These are phyloP conservation scores for Ornithoptera priamus DNA, from an alignment of 2,888 invertebrate species.

Conservation along the genomic window DNA sequence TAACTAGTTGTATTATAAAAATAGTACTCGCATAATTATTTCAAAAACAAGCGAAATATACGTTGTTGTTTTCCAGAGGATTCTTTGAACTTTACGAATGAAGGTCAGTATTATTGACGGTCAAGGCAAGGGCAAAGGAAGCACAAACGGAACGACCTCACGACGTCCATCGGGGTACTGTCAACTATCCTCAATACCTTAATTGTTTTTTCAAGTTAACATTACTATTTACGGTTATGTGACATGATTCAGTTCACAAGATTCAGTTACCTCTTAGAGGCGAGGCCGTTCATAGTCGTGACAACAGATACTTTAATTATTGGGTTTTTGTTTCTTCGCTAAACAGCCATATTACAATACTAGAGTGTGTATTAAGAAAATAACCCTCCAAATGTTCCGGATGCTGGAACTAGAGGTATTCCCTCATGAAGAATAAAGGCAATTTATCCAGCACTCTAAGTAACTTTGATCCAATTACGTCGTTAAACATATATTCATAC, in stretches of 20 bases:
- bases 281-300: conserved; percentile 9
- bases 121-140: conserved; percentile 14
- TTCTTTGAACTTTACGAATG: conserved; percentile 5
- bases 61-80: neutral
- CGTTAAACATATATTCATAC: no score
- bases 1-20: no score
- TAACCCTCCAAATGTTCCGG: neutral
- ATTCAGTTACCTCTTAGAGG: conserved; percentile 1
- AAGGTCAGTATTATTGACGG: conserved; percentile 16
- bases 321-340: neutral
- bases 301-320: neutral
- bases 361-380: neutral
- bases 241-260: neutral
- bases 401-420: no score
- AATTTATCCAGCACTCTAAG: no score
- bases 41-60: no score
- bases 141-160: conserved; percentile 16
- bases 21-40: no score
- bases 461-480: no score
- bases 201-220: conserved; percentile 22
- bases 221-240: conserved; percentile 25
- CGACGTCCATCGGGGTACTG: neutral
- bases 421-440: no score
- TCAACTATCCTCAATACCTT: conserved; percentile 26
- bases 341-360: conserved; percentile 5